Percentiles rank a stretch among this genome's conserved stretches.
phyloP scores from a whole-genome alignment of 2,113 vertebrate species.

The Etheostoma cragini region DNA sequence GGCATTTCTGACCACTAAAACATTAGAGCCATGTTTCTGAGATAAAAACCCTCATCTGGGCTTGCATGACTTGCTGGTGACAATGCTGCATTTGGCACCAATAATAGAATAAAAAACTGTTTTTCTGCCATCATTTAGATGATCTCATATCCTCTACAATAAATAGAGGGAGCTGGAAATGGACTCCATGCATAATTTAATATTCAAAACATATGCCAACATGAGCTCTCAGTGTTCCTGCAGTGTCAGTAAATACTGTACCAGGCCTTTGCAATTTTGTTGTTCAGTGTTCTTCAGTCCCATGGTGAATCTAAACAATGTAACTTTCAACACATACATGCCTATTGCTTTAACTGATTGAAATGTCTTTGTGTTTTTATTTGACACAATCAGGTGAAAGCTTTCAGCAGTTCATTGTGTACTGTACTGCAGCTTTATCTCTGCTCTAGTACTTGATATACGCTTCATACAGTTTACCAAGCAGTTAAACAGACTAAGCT shows the following conservation, averaged over 20 bases:
- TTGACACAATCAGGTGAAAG: neutral
- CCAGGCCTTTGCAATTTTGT: neutral
- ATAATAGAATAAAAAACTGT: neutral
- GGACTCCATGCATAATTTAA: neutral
- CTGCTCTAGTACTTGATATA: neutral
- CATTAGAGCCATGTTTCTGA: neutral
- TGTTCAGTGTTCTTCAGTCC: neutral
- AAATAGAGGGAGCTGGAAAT: neutral
- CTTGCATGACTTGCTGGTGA: neutral
- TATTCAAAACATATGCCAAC: neutral
- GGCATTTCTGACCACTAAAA: neutral
- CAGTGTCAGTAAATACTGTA: neutral
- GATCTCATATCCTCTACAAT: neutral
- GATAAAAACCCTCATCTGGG: neutral
- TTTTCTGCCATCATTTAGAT: neutral
- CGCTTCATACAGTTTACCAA: too few relatives aligned
- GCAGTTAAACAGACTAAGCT: neutral
- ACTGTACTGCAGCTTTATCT: neutral
- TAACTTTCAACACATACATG: neutral
- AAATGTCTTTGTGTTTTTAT: neutral
- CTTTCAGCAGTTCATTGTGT: neutral
- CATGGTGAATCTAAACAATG: too few relatives aligned
- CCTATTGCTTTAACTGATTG: neutral
- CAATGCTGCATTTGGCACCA: neutral
- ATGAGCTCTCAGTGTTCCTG: neutral